Evolutionary conservation across 92 coral and sea anemone genomes (phyloP).

Genomic region (Palythoa grandis): DNA sequence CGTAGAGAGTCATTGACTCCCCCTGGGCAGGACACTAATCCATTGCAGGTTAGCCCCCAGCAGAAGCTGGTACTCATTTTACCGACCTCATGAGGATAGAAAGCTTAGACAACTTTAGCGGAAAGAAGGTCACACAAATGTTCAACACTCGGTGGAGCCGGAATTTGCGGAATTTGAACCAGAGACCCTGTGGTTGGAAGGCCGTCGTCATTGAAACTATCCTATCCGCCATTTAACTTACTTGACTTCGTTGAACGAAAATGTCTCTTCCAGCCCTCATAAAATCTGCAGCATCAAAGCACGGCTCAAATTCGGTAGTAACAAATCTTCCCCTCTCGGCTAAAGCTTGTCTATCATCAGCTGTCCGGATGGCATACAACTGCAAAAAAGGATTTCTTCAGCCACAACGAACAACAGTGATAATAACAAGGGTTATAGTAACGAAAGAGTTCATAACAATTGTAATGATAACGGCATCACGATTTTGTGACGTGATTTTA

Average conservation of each 20-base stretch:
- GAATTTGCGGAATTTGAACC: too few relatives aligned
- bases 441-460: not conserved
- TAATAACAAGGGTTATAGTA: not conserved
- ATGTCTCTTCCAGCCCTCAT: constrained; percentile 72
- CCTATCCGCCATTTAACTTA: not conserved
- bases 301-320: constrained; percentile 68
- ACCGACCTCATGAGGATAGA: too few relatives aligned
- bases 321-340: constrained; percentile 47
- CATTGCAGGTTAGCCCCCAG: too few relatives aligned
- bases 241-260: constrained; percentile 76
- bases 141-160: too few relatives aligned
- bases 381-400: constrained; percentile 18
- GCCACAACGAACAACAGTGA: not conserved
- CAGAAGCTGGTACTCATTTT: too few relatives aligned
- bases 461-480: too few relatives aligned
- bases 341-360: constrained; percentile 44
- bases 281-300: constrained; percentile 80
- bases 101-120: too few relatives aligned
- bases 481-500: too few relatives aligned
- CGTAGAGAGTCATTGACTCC: too few relatives aligned
- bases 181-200: too few relatives aligned
- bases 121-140: too few relatives aligned
- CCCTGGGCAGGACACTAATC: too few relatives aligned
- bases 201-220: not conserved
- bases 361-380: constrained; percentile 72